Evolutionary conservation across 2,113 vertebrate genomes (phyloP), one percentile per base, ranked within the genome.

Genomic region (Corythaixoides concolor): DNA sequence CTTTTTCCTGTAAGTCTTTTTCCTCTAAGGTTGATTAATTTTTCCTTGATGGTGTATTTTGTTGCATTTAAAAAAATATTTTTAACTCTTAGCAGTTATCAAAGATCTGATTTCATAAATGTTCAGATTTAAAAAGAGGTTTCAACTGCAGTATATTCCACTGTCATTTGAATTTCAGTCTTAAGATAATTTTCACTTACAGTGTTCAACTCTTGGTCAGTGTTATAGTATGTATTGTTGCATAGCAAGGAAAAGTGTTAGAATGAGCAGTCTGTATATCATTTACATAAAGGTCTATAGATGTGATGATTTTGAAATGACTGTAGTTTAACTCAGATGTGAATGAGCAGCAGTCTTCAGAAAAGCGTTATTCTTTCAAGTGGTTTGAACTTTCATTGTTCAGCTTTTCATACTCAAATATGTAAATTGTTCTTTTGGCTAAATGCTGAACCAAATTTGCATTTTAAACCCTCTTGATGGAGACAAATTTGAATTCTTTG

Each of bases 351-450:
- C 11, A 70, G 60, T 66, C 84, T 90, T 95, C 75, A 53, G 67
- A 96, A 95, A 90, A 88, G 7, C 52, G 66, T 62, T 93, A 23
- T 35, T 95, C 45, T 95, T 94, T 96, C 55, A 73, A 95, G 50
- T 89, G 78, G 50, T 90, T 85, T 95, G 35, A 80, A 72, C 66
- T 89, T 96, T 45, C 66, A 11, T 93, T 87, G 93, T 85, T 96
- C 63, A 95, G 67, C 16, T 72, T 90, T 86, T 97, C n/a, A 39
- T 85, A 53, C 87, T 95, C 81, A 88, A 88, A 95, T 95, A 77
- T 43, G 47, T 88, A 82, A 82, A 64, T 58, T 17, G 28, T 88
- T 94, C 78, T 85, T 50, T 55, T 81, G 59, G 73, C 45, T 74
- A 95, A 93, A 96, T 91, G 50, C 30, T 88, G 79, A 97, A 93